Evolutionary conservation across 2,888 invertebrate species (phyloP).

Genomic region (Brassicogethes aeneus): DNA sequence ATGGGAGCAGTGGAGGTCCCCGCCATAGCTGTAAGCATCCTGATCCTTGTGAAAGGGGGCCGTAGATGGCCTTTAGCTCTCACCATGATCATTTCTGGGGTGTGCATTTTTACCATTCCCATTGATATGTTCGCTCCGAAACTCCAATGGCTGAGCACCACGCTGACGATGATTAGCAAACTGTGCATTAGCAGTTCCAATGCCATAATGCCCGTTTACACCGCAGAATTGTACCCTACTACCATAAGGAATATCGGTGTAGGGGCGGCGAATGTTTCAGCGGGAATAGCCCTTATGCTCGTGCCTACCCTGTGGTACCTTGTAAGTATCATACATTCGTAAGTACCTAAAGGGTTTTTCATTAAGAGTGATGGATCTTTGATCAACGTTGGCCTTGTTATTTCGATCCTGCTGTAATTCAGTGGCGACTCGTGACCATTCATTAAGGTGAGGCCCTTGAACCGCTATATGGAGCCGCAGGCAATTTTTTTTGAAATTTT

Average conservation of each 20-base stretch:
- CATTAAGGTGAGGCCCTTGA: no score
- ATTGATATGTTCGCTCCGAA: conserved; percentile 43
- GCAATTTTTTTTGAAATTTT: no score
- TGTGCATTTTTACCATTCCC: conserved; percentile 51
- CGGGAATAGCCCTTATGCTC: conserved; percentile 64
- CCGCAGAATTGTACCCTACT: conserved; percentile 74
- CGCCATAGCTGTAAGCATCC: conserved; percentile 65
- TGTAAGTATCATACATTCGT: conserved; percentile 53
- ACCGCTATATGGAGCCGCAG: no score
- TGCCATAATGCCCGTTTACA: conserved; percentile 69
- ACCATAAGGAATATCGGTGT: conserved; percentile 70
- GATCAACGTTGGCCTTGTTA: no score
- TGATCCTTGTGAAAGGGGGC: conserved; percentile 65
- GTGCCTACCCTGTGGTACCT: conserved; percentile 71
- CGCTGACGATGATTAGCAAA: conserved; percentile 71
- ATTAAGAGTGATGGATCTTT: no score
- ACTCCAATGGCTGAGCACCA: conserved; percentile 59
- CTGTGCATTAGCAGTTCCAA: conserved; percentile 72
- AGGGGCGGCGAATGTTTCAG: conserved; percentile 65
- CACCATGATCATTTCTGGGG: conserved; percentile 58
- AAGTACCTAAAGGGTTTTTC: no score
- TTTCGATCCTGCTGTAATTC: no score
- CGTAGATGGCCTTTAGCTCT: conserved; percentile 62
- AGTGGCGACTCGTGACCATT: no score
- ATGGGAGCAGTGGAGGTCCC: conserved; percentile 71